Conservation (phyloP, 2,113 vertebrate species). For the Otus sunia region DNA sequence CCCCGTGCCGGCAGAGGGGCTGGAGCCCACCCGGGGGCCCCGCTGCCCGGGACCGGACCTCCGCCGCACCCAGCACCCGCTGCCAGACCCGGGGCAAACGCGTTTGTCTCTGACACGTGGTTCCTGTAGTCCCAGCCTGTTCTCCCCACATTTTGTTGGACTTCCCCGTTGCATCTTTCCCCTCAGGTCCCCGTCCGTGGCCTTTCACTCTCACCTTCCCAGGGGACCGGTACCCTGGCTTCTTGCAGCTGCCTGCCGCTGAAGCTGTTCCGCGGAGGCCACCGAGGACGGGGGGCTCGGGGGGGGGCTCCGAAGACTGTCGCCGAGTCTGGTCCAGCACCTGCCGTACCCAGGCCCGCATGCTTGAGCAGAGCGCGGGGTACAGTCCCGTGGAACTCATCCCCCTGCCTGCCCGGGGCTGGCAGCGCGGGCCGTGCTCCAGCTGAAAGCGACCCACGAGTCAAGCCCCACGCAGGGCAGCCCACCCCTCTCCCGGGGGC, state of each 20-base stretch:
- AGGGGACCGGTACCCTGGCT: neutral
- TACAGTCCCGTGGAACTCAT: neutral
- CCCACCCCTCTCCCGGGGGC: accelerated
- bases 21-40: neutral
- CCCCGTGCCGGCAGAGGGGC: accelerated
- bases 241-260: neutral
- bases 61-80: accelerated
- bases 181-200: accelerated
- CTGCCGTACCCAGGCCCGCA: neutral
- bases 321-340: neutral
- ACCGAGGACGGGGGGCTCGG: accelerated
- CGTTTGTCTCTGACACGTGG: neutral
- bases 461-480: neutral
- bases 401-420: neutral
- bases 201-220: neutral
- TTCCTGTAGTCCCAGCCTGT: neutral
- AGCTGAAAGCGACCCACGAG: neutral
- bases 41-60: accelerated
- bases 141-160: neutral
- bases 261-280: neutral
- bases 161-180: neutral
- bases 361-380: neutral
- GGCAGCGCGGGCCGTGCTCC: neutral
- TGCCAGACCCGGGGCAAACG: neutral
- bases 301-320: neutral